Base-by-base conservation (phyloP, 2,888 invertebrate species). In the Hermaeophaga mercurialis region DNA sequence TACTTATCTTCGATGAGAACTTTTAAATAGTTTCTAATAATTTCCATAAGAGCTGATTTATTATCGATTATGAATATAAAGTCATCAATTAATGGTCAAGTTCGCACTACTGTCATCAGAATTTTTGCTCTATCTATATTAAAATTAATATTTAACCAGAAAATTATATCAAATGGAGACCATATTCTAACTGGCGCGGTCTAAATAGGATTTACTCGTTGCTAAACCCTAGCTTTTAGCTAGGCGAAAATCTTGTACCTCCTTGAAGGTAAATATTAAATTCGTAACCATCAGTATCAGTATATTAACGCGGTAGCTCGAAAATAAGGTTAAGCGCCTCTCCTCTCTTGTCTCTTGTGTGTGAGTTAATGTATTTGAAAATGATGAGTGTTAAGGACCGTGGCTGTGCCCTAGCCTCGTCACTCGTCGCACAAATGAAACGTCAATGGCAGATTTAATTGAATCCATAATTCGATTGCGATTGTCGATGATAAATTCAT, bases 381-480 rank as follows among this genome's bases (percentile, higher is more conserved):
- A 56, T 48, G 56, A 56, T 34, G 58, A 59, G 56, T 54, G 56
- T 49, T 59, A 59, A 59, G 59, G 39, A 53, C 54, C 9, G 18
- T 39, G 19, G 19, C 39, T 12, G 31, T 31, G 55, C 24, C 38
- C 47, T 47, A 47, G 24, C 24, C 43, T 58, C 54, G 41, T 55
- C 47, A 46, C 50, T 50, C 28, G 49, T 19, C 41, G 56, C 24
- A 59, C 56, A 59, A 59, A 59, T 54, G 59, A 56, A 59, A 59
- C 59, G 59, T 59, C 59, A 59, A 54, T 59, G 59, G 56, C 59
- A 59, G 56, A 34, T 59, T 56, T 59, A 59, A 59, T 59, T 54
- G 59, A 59, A 59, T 56, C 56, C 56, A 54, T 59, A 59, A 59
- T 59, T 59, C 59, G 56, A 56, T 59, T 59, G 56, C 45, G 58